A percentile compares a stretch with the other conserved stretches of the same genome.
Evolutionary conservation across 2,888 invertebrate genomes (phyloP).

Genomic region (Calameuta pallipes): DNA sequence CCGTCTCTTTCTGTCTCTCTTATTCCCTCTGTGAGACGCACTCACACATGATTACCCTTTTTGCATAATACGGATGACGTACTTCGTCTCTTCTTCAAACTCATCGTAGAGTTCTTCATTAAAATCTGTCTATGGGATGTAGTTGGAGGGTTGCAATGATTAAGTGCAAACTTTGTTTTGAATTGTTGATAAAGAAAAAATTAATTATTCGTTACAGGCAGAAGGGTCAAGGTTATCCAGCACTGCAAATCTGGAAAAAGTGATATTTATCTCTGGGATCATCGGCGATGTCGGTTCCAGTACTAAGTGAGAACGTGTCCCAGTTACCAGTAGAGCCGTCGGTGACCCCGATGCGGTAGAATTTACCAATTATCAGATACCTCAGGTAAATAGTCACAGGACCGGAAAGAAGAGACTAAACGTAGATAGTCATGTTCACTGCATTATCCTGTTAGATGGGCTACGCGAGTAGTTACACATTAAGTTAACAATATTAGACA

Average conservation of each 20-base stretch:
- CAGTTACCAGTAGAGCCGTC: neutral
- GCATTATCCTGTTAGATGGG: neutral
- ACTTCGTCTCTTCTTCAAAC: neutral
- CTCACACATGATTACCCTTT: neutral
- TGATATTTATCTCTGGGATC: neutral
- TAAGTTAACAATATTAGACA: neutral
- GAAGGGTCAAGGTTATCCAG: neutral
- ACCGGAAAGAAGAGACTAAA: neutral
- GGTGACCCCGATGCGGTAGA: slow-evolving; percentile 1
- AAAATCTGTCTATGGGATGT: neutral
- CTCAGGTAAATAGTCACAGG: neutral
- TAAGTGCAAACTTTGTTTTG: neutral
- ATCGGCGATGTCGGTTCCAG: neutral
- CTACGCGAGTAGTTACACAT: neutral
- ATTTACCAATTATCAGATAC: slow-evolving; percentile 4
- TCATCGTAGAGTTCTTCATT: neutral
- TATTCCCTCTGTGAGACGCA: neutral
- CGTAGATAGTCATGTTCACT: neutral
- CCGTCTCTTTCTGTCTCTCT: slow-evolving; percentile 9
- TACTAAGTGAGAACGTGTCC: neutral
- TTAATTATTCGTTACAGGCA: neutral
- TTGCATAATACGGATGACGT: neutral
- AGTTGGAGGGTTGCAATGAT: neutral
- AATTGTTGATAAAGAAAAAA: neutral
- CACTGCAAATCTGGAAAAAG: neutral